Evolutionary conservation across 2,113 vertebrate species (phyloP).

Genomic region (Embiotoca jacksoni): DNA sequence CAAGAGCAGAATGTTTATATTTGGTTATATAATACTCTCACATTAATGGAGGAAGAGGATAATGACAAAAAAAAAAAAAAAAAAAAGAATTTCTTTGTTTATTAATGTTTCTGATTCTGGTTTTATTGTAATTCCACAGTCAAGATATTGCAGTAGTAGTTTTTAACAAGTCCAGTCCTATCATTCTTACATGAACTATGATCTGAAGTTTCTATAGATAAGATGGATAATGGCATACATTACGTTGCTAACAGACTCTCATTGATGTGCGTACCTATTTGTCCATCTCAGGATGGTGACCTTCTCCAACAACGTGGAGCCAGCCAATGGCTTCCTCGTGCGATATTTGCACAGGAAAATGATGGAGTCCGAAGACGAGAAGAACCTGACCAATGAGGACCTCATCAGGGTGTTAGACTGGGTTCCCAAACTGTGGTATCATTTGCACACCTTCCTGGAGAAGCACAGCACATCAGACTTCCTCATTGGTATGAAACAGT

Average conservation of each 20-base stretch:
- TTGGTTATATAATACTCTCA: no score
- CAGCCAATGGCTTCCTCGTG: conserved; percentile 96
- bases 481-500: conserved; percentile 90
- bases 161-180: background rate
- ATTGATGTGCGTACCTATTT: background rate
- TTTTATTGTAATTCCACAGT: no score
- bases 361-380: conserved; percentile 93
- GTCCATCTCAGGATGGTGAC: conserved; percentile 90
- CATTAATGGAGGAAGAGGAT: background rate
- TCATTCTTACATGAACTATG: background rate
- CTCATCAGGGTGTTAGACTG: conserved; percentile 95
- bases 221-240: background rate
- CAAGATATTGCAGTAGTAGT: background rate
- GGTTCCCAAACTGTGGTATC: conserved; percentile 99
- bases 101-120: no score
- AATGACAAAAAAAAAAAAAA: background rate
- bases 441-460: conserved; percentile 97
- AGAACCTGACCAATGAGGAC: conserved; percentile 91
- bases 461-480: conserved; percentile 99
- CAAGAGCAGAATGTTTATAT: no score
- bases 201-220: background rate
- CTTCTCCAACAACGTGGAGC: conserved; percentile 98
- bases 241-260: background rate
- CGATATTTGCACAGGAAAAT: conserved; percentile 96
- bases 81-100: no score